Evolutionary conservation across 37 sponge, comb jelly and placozoan species (phyloP).

Genomic region (Eunapius fragilis): DNA sequence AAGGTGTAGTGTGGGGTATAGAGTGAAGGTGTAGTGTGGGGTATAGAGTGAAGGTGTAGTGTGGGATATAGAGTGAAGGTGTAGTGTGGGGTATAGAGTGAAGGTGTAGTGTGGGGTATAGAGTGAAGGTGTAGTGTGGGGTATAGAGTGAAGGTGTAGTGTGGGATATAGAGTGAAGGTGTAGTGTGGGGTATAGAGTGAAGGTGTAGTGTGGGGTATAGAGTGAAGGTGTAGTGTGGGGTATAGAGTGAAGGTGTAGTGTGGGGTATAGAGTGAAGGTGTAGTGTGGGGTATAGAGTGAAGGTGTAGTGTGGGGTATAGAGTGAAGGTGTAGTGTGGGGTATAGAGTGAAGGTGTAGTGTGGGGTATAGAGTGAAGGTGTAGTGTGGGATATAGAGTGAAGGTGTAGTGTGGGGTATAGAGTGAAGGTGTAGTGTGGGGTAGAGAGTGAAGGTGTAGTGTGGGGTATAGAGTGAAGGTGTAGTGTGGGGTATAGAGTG

Average conservation of each 20-base stretch:
- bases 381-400: too few relatives aligned
- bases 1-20: neutral
- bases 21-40: neutral
- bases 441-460: constrained; percentile 1
- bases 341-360: neutral
- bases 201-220: neutral
- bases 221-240: neutral
- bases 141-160: neutral
- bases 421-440: neutral
- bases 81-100: too few relatives aligned
- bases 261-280: neutral
- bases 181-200: constrained; percentile 12
- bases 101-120: too few relatives aligned
- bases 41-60: neutral
- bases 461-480: constrained; percentile 5
- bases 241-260: neutral
- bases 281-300: neutral
- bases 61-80: neutral
- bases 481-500: neutral
- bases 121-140: too few relatives aligned
- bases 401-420: neutral
- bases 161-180: neutral
- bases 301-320: neutral
- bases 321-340: neutral
- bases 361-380: too few relatives aligned